Evolutionary conservation across 2,888 invertebrate genomes (phyloP).

Genomic region (Labia minor): DNA sequence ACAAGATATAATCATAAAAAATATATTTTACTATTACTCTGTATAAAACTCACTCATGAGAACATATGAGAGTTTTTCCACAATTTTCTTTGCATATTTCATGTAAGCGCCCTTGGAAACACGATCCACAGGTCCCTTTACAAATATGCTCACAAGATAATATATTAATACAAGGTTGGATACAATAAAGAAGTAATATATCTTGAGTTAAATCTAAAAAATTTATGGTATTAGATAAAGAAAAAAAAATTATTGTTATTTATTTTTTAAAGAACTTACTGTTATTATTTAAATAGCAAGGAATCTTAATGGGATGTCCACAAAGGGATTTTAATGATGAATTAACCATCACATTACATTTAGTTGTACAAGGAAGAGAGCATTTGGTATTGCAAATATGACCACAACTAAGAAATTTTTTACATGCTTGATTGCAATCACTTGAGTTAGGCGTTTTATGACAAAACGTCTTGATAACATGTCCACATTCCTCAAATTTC

Average conservation of each 20-base stretch:
- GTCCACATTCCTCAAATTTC: slow-evolving; percentile 40
- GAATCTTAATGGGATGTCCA: slow-evolving; percentile 29
- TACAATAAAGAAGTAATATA: slow-evolving; percentile 37
- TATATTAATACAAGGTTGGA: slow-evolving; percentile 36
- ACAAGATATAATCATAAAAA: background rate
- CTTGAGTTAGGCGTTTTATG: slow-evolving; percentile 35
- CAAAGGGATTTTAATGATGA: slow-evolving; percentile 14
- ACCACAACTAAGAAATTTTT: slow-evolving; percentile 39
- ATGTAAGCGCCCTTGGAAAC: slow-evolving; percentile 51
- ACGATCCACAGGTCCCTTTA: slow-evolving; percentile 44
- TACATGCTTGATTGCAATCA: slow-evolving; percentile 41
- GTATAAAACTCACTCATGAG: slow-evolving; percentile 42
- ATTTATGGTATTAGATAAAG: slow-evolving; percentile 27
- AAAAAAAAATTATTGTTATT: too few relatives aligned
- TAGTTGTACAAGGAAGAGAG: slow-evolving; percentile 39
- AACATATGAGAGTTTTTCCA: slow-evolving; percentile 47
- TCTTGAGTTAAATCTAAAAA: slow-evolving; percentile 24
- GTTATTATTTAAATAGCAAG: slow-evolving; percentile 33
- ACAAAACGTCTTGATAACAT: slow-evolving; percentile 38
- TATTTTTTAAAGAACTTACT: slow-evolving; percentile 28
- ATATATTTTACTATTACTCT: too few relatives aligned
- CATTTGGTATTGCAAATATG: slow-evolving; percentile 45
- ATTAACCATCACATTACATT: slow-evolving; percentile 35
- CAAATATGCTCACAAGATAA: slow-evolving; percentile 45
- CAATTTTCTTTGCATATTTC: slow-evolving; percentile 45